Evolutionary conservation across 1,140 invertebrate species (phyloP).

Genomic region (Drosophila pandora): DNA sequence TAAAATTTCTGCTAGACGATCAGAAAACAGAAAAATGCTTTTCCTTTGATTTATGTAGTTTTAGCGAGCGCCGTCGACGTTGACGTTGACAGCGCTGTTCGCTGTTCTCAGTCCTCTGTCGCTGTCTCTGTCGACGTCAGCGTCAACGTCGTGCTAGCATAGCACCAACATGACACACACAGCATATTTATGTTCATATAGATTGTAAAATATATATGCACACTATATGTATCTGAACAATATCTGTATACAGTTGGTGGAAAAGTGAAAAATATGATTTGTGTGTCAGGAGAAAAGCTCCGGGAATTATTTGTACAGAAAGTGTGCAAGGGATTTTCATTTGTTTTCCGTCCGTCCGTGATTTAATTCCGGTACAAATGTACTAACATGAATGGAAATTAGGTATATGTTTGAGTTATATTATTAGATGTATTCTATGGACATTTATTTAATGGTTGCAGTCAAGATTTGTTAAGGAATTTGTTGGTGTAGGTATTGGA

Average conservation of each 20-base stretch:
- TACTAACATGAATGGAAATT: not conserved
- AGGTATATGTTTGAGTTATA: not conserved
- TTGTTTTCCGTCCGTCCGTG: not conserved
- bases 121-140: conserved; percentile 9
- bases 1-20: conserved; percentile 37
- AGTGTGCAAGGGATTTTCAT: conserved; percentile 19
- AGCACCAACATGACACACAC: conserved; percentile 41
- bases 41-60: conserved; percentile 76
- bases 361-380: conserved; percentile 5
- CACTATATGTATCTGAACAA: conserved; percentile 17
- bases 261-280: conserved; percentile 31
- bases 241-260: conserved; percentile 9
- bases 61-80: conserved; percentile 58
- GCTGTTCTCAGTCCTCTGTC: conserved; percentile 1
- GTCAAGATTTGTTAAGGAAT: not conserved
- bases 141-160: conserved; percentile 18
- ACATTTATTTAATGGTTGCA: not conserved
- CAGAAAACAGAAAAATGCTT: conserved; percentile 69
- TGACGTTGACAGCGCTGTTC: not conserved
- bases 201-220: conserved; percentile 16
- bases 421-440: not conserved
- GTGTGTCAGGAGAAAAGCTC: conserved; percentile 27
- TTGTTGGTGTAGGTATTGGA: not conserved
- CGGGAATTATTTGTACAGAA: conserved; percentile 8
- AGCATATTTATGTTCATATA: conserved; percentile 28